A percentile compares a stretch with the other conserved stretches of the same genome.
Conservation (phyloP, 2,888 invertebrate genomes). For the Octonoba sinensis region DNA sequence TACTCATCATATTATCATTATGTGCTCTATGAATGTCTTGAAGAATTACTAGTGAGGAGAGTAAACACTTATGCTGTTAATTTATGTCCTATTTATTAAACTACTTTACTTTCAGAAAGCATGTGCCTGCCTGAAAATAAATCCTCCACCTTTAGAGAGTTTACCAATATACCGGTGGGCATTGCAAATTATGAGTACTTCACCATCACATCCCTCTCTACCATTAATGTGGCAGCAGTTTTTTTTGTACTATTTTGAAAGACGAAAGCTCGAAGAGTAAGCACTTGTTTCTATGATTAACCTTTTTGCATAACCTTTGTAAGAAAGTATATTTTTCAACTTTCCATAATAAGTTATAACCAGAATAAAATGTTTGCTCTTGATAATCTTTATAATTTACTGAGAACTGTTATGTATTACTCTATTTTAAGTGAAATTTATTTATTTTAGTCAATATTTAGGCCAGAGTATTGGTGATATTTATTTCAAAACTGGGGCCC, state of each 20-base stretch:
- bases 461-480: conserved; percentile 78
- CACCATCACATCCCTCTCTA: conserved; percentile 79
- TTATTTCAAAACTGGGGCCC: conserved; percentile 81
- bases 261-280: conserved; percentile 72
- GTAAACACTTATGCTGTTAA: background rate
- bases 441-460: too few relatives aligned
- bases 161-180: conserved; percentile 80
- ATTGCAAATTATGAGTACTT: conserved; percentile 80
- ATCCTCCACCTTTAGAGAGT: conserved; percentile 67
- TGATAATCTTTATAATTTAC: too few relatives aligned
- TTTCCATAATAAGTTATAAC: too few relatives aligned
- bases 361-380: too few relatives aligned
- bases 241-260: conserved; percentile 79
- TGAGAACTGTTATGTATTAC: too few relatives aligned
- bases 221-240: conserved; percentile 84
- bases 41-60: too few relatives aligned
- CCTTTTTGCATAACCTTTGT: too few relatives aligned
- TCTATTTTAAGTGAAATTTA: too few relatives aligned
- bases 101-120: conserved; percentile 67
- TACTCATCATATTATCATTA: too few relatives aligned
- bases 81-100: background rate
- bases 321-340: too few relatives aligned
- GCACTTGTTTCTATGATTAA: too few relatives aligned
- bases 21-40: too few relatives aligned
- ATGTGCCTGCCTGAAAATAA: conserved; percentile 68